Percentiles rank a stretch among this genome's conserved stretches.
Evolutionary conservation across 2,888 invertebrate species (phyloP).

Genomic region (Lottia gigantea): DNA sequence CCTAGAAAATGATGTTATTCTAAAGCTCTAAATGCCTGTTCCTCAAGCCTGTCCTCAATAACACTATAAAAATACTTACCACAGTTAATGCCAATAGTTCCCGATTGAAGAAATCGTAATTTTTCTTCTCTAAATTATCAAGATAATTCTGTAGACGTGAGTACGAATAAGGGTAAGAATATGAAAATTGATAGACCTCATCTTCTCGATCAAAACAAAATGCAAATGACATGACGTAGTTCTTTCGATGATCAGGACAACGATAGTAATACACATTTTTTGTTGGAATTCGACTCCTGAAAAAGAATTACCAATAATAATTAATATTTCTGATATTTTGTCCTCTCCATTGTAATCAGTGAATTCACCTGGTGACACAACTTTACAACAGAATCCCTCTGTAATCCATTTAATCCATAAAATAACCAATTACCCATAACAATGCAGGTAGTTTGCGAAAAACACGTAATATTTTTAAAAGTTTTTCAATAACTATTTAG

Average conservation of each 20-base stretch:
- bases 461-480: too few species aligned
- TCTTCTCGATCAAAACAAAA: constrained; percentile 95
- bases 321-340: too few species aligned
- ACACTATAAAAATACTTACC: constrained; percentile 45
- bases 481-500: too few species aligned
- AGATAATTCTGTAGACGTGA: constrained; percentile 88
- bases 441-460: too few species aligned
- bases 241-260: constrained; percentile 84
- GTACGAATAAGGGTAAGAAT: constrained; percentile 96
- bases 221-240: constrained; percentile 91
- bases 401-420: too few species aligned
- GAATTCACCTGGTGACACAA: too few species aligned
- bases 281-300: constrained; percentile 70
- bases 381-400: too few species aligned
- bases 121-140: constrained; percentile 76
- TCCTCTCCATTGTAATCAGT: too few species aligned
- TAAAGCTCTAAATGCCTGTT: too few species aligned
- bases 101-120: constrained; percentile 75
- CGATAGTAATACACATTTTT: constrained; percentile 92
- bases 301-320: constrained; percentile 71
- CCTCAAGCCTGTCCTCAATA: too few species aligned
- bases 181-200: constrained; percentile 93
- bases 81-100: constrained; percentile 72
- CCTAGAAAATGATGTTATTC: too few species aligned
- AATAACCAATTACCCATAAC: too few species aligned